Evolutionary conservation across 2,888 invertebrate genomes (phyloP).

Genomic region (Phania funesta): DNA sequence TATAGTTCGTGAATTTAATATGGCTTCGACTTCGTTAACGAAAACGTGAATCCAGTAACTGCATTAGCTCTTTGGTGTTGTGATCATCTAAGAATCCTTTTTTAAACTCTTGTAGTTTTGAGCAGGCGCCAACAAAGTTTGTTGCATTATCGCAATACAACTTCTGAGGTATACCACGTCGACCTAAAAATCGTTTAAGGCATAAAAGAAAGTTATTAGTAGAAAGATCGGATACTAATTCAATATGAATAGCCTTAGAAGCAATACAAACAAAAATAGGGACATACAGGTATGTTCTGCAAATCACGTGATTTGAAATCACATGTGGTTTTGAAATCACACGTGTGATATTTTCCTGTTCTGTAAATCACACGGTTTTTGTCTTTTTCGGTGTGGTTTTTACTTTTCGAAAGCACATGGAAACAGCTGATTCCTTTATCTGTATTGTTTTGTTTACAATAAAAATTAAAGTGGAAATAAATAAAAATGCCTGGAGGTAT

Average conservation of each 20-base stretch:
- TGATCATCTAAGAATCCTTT: neutral
- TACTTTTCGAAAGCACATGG: too few relatives aligned
- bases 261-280: conserved; percentile 58
- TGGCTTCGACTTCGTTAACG: conserved; percentile 66
- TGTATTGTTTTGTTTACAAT: too few relatives aligned
- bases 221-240: conserved; percentile 65
- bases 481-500: too few relatives aligned
- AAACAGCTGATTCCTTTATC: too few relatives aligned
- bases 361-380: too few relatives aligned
- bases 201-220: conserved; percentile 63
- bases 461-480: too few relatives aligned
- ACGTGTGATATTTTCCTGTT: too few relatives aligned
- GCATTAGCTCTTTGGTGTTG: neutral
- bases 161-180: conserved; percentile 26
- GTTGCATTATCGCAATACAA: conserved; percentile 39
- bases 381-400: too few relatives aligned
- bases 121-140: conserved; percentile 39
- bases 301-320: too few relatives aligned
- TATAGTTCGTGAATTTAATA: conserved; percentile 65
- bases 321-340: too few relatives aligned
- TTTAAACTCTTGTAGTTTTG: conserved; percentile 9
- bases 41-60: conserved; percentile 41
- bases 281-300: conserved; percentile 30
- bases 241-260: conserved; percentile 62
- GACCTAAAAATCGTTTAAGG: conserved; percentile 61